Evolutionary conservation across 1,140 invertebrate species (phyloP).

Genomic region (Drosophila navojoa): DNA sequence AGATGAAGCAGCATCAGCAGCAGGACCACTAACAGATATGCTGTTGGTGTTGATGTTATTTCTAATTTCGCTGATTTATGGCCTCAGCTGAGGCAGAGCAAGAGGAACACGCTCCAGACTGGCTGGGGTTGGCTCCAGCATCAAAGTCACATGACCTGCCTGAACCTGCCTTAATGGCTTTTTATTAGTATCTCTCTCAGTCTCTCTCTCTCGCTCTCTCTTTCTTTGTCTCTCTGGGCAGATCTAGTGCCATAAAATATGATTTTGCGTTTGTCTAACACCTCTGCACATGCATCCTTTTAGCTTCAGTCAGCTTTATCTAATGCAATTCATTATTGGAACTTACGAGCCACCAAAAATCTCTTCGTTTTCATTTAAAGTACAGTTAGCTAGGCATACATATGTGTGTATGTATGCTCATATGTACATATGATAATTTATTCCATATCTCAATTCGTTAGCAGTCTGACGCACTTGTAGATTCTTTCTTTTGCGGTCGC

Average conservation of each 20-base stretch:
- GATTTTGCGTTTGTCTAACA: constrained; percentile 11
- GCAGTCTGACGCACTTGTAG: constrained; percentile 2
- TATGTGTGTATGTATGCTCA: too few relatives aligned
- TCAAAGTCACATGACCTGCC: constrained; percentile 77
- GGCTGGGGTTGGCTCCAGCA: constrained; percentile 10
- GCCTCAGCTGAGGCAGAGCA: background rate
- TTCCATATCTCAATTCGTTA: constrained; percentile 1
- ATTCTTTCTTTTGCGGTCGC: too few relatives aligned
- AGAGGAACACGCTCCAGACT: constrained; percentile 14
- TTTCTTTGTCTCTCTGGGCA: background rate
- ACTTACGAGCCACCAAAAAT: constrained; percentile 5
- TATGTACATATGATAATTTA: constrained; percentile 22
- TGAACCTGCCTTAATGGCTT: constrained; percentile 77
- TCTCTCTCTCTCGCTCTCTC: background rate
- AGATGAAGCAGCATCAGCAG: background rate
- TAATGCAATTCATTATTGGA: constrained; percentile 29
- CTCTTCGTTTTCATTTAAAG: constrained; percentile 47
- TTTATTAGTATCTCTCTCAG: constrained; percentile 59
- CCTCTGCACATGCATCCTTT: background rate
- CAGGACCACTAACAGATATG: constrained; percentile 12
- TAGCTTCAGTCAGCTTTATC: background rate
- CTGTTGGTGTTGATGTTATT: constrained; percentile 52
- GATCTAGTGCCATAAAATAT: constrained; percentile 10
- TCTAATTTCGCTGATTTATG: constrained; percentile 77
- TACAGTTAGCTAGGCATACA: background rate